Base-by-base conservation (phyloP, 2,113 vertebrate genomes). In the Platycercus adscitus region DNA sequence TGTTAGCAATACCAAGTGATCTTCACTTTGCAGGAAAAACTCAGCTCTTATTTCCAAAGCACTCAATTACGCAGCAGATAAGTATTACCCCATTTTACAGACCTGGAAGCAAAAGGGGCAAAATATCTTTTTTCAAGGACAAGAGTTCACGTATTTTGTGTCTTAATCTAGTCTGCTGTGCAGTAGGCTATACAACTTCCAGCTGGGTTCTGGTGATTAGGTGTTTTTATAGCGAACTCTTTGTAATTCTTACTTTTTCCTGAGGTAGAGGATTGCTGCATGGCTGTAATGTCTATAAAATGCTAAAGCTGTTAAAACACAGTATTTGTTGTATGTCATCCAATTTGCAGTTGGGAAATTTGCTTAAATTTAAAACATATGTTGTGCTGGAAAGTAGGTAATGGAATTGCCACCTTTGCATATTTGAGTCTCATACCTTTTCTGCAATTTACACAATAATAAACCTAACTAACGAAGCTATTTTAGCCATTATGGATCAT, bases 341-440 rank as follows among this genome's bases (percentile, higher is more conserved):
- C 95, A 95, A 89, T 97, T 97, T 96, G 78, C 93, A 93, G 77
- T 92, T 94, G 92, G 88, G 83, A 97, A 96, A 89, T 92, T 92
- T 94, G 65, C 84, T 69, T 77, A 91, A 93, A 97, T 92, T 94
- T 81, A 87, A 94, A 96, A 79, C 93, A 92, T 56, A 61, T 87
- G 95, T 76, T 77, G 11, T 79, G n/a, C 83, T 92, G 65, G 88
- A 65, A 90, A 86, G 66, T 43, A 65, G 58, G 86, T 69, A 94
- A 89, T 66, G 53, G 77, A 94, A 84, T 17, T 87, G 76, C 81
- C 83, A 96, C 92, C 81, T 93, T 94, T 81, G 56, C 28, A 46
- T 76, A 70, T 91, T 92, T 76, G 49, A 92, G 53, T 37, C 78
- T 39, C 31, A 17, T 82, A 44, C 2, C 49, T 86, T 93, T 71